Percentiles rank a stretch among this genome's conserved stretches.
Conservation (phyloP, 2,888 invertebrate genomes). For the Acleris laterana region DNA sequence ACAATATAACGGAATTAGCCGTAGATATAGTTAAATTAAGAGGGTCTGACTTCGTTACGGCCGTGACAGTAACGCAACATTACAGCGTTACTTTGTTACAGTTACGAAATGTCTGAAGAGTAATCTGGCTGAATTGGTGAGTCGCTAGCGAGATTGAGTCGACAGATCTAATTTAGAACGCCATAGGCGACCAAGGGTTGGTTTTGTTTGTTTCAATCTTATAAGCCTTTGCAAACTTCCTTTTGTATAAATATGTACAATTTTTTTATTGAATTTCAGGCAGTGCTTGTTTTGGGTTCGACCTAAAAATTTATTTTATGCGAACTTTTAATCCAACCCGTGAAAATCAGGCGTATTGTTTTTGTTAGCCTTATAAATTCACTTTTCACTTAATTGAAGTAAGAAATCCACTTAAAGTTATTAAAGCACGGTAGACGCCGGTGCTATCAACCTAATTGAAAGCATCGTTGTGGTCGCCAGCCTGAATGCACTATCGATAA, state of each 20-base stretch:
- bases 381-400: constrained; percentile 52
- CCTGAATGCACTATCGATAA: constrained; percentile 29
- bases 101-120: constrained; percentile 24
- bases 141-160: constrained; percentile 22
- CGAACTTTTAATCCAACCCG: background rate
- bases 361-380: background rate
- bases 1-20: constrained; percentile 38
- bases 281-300: background rate
- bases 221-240: background rate
- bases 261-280: too few relatives aligned
- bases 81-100: constrained; percentile 36
- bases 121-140: constrained; percentile 23
- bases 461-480: constrained; percentile 59
- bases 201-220: constrained; percentile 6
- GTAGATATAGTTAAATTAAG: constrained; percentile 36
- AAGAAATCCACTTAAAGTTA: constrained; percentile 72
- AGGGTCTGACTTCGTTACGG: constrained; percentile 35
- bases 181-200: constrained; percentile 5
- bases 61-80: constrained; percentile 33
- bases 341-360: background rate
- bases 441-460: constrained; percentile 72
- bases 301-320: background rate
- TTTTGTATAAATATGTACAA: background rate
- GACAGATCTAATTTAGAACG: constrained; percentile 24
- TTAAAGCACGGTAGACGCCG: constrained; percentile 70